Evolutionary conservation across 2,113 vertebrate genomes (phyloP), one percentile per base, ranked within the genome.

Genomic region (Petroica traversi): DNA sequence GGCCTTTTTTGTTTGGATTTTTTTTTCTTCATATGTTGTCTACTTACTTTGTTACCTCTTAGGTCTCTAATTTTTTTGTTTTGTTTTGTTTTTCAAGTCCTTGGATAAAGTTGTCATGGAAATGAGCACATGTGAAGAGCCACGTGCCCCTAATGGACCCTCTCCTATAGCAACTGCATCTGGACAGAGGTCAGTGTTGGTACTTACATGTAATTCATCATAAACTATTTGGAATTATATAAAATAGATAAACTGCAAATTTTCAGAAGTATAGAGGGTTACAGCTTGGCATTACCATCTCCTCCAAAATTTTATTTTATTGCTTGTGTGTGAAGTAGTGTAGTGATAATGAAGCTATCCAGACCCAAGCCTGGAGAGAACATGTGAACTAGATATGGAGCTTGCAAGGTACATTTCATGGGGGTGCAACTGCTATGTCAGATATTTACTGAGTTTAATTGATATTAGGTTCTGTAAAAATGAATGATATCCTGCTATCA

Each of bases 71-170:
- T 63, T 14, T 19, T 45, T 45, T 81, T 68, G 9, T 63, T 75
- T 78, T 89, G 15, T 69, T 90, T 79, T 92, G 77, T 96, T 97
- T 97, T 57, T 93, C 85, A 85, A 99, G 99, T 98, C 98, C 45
- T 97, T 99, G 93, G 99, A 99, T 98, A 99, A 99, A 98, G 99
- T 99, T 58, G 98, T 99, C 88, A 99, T 99, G 99, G 99, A 99
- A 97, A 99, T 99, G 99, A 99, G 99, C 91, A 99, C 99, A 58
- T 99, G 99, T 97, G 99, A 99, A 93, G 99, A 99, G 86, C 99
- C 99, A 52, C 98, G 99, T 72, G 97, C 98, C 36, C 99, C 99
- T 62, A 99, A 99, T 69, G 99, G 99, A 41, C 99, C 99, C 5
- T 99, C 99, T 75, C 99, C 99, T 67, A 99, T 99, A 97, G 99